phyloP scores from a whole-genome alignment of 2,113 vertebrate species.

The Rallus limicola region DNA sequence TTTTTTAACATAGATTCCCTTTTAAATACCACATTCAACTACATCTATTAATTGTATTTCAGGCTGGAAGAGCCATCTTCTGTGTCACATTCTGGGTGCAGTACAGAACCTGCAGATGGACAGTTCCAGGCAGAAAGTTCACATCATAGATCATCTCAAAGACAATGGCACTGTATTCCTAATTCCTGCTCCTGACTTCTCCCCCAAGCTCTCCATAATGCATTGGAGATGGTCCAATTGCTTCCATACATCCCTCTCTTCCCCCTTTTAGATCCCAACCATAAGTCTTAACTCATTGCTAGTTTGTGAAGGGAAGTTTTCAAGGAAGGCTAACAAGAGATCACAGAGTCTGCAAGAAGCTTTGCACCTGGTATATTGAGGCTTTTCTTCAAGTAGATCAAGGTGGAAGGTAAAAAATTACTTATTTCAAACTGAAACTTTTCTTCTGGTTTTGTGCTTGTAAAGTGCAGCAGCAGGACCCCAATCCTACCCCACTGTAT shows the following conservation, averaged over 20 bases:
- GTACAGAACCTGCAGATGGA: neutral
- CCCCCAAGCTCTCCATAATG: neutral
- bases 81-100: neutral
- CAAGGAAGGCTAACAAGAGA: neutral
- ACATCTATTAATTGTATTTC: neutral
- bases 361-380: neutral
- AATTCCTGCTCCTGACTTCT: neutral
- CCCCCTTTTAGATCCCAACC: neutral
- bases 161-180: neutral
- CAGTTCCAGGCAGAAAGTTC: neutral
- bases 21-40: neutral
- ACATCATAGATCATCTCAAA: neutral
- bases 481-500: neutral
- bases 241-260: neutral
- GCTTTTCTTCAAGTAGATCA: neutral
- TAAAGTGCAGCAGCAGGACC: neutral
- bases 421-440: neutral
- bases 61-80: neutral
- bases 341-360: neutral
- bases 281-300: neutral
- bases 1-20: neutral
- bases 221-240: neutral
- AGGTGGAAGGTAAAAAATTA: neutral
- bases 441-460: neutral
- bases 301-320: neutral